Conservation (phyloP, 2,888 invertebrate genomes). For the Danaus chrysippus region DNA sequence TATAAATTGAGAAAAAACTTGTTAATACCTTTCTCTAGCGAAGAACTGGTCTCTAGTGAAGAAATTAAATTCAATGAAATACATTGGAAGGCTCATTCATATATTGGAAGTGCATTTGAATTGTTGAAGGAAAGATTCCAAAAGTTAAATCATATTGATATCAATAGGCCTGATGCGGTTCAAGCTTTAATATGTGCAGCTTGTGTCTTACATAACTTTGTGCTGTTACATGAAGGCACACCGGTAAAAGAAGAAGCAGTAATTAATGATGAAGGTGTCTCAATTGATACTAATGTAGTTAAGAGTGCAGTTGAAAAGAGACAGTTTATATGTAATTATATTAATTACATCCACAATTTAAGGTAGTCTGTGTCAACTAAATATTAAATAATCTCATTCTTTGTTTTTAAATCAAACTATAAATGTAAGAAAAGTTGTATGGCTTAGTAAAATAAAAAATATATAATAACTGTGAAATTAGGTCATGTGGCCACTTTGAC, state of each 20-base stretch:
- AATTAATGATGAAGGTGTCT: conserved; percentile 58
- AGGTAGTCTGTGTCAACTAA: conserved; percentile 13
- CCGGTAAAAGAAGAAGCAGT: conserved; percentile 60
- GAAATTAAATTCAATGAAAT: conserved; percentile 72
- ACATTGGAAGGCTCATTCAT: conserved; percentile 61
- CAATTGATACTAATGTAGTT: conserved; percentile 59
- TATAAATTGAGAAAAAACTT: conserved; percentile 63
- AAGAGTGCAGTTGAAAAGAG: conserved; percentile 63
- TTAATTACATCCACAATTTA: conserved; percentile 56
- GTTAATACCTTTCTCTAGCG: conserved; percentile 65
- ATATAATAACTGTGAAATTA: too few relatives aligned
- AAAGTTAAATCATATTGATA: conserved; percentile 60
- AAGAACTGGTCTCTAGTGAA: conserved; percentile 63
- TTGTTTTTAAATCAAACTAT: neutral
- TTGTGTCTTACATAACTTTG: conserved; percentile 69
- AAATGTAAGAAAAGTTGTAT: neutral
- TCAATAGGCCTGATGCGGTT: conserved; percentile 52
- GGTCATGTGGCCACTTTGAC: too few relatives aligned
- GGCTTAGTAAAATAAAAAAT: too few relatives aligned
- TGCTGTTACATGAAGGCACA: conserved; percentile 63
- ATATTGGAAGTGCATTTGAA: conserved; percentile 66
- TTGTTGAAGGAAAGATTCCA: conserved; percentile 59
- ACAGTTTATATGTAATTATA: conserved; percentile 69
- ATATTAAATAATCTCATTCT: neutral
- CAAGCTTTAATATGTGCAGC: conserved; percentile 55